phyloP scores from a whole-genome alignment of 1,140 invertebrate genomes.

The Hormaphis cornu region DNA sequence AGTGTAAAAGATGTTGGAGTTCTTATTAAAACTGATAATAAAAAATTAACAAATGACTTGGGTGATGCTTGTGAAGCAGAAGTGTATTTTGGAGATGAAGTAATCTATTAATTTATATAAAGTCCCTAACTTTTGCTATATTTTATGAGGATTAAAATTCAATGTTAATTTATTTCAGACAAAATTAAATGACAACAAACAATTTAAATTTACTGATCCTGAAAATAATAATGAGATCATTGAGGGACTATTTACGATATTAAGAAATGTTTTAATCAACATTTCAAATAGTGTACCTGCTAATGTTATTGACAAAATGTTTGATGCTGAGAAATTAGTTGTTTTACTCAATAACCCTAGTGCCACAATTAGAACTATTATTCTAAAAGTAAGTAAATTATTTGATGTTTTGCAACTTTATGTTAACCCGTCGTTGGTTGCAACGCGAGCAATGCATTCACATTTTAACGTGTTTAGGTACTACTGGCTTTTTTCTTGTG shows the following conservation, averaged over 20 bases:
- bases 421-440: no score
- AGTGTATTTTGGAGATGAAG: constrained; percentile 2
- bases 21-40: background rate
- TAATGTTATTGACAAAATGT: constrained; percentile 18
- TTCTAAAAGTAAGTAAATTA: constrained; percentile 12
- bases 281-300: background rate
- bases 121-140: background rate
- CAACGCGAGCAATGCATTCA: no score
- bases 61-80: constrained; percentile 16
- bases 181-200: constrained; percentile 17
- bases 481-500: no score
- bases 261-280: constrained; percentile 24
- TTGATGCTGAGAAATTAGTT: background rate
- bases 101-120: background rate
- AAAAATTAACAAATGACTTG: background rate
- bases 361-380: background rate
- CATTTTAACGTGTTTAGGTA: no score
- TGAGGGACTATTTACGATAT: constrained; percentile 17
- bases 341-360: constrained; percentile 18
- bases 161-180: background rate
- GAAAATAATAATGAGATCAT: constrained; percentile 1
- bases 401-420: no score
- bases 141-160: no score
- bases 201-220: constrained; percentile 1
- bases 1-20: constrained; percentile 7